A percentile compares a stretch with the other conserved stretches of the same genome.
Evolutionary conservation across 2,113 vertebrate species (phyloP).

Genomic region (Nothocercus nigrocapillus): DNA sequence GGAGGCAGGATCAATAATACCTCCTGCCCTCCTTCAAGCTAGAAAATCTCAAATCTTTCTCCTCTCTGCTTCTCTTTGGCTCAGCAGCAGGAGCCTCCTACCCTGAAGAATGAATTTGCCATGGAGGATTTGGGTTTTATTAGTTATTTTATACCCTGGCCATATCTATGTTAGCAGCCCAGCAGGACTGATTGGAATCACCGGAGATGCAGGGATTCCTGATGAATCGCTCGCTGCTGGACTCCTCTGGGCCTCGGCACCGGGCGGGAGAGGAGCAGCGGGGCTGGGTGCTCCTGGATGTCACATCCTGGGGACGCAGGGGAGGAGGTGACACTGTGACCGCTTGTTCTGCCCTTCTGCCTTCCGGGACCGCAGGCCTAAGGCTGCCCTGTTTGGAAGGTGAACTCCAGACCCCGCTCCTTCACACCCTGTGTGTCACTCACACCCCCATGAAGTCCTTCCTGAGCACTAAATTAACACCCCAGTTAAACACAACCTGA

Average conservation of each 20-base stretch:
- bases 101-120: constrained; percentile 65
- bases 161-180: constrained; percentile 70
- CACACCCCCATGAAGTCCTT: not conserved
- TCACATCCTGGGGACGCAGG: not conserved
- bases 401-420: not conserved
- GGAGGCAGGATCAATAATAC: constrained; percentile 49
- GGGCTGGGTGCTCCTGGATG: not conserved
- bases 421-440: not conserved
- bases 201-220: constrained; percentile 61
- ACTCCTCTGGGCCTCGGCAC: constrained; percentile 13
- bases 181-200: constrained; percentile 69
- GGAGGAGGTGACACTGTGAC: rapidly evolving
- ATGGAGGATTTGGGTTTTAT: constrained; percentile 68
- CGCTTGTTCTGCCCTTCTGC: not conserved
- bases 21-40: constrained; percentile 6
- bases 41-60: constrained; percentile 34
- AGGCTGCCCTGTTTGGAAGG: not conserved
- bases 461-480: not conserved
- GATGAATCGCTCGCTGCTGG: constrained; percentile 61
- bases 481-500: constrained; percentile 34
- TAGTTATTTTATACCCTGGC: constrained; percentile 70
- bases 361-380: not conserved
- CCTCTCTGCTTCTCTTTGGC: constrained; percentile 33
- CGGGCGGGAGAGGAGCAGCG: not conserved
- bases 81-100: constrained; percentile 37